Evolutionary conservation across 92 coral and sea anemone species (phyloP), one percentile per base, ranked within the genome.

Genomic region (Phenganax subtilis): DNA sequence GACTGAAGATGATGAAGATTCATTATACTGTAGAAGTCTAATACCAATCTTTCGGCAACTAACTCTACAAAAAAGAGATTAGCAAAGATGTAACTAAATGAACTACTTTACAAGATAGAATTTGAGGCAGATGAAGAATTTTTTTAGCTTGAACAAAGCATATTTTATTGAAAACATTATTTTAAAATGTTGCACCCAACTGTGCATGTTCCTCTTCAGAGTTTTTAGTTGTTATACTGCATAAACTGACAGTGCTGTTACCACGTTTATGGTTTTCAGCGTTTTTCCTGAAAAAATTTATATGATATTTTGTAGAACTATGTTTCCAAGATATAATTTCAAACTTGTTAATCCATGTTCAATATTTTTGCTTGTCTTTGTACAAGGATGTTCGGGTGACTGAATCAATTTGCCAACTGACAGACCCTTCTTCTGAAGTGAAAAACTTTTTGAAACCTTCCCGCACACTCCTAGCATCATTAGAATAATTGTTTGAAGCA

Each of bases 391-490:
- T 64, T 28, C 70, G 2, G 70, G 70, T 64, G 8, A 28, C 70
- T 64, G 70, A 64, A 15, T 64, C 47, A 64, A 64, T 64, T 64
- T 64, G 31, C 70, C 70, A 64, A 64, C 70, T 64, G 47, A 64
- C 70, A 20, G 70, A 64, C 30, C 70, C 70, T 7, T 64, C 47
- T 25, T 25, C 10, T 64, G 70, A 64, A 25, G 17, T 59, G 64
- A 64, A 25, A 64, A 64, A 64, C 70, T 64, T 64, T 64, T 37
- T 64, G 70, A 64, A 64, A 25, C 70, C 70, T 64, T 64, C 70
- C 12, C 70, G 27, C 37, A 25, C 70, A 64, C 47, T 64, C 20
- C 17, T 64, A 64, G 70, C 70, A 64, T 64, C 31, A 25, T 20
- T 6, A 64, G 70, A 64, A 28, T 64, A 64, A 64, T 64, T 64